These are phyloP conservation scores for Halictus quadricinctus DNA, from an alignment of 2,888 invertebrate genomes.

Conservation along the genomic window DNA sequence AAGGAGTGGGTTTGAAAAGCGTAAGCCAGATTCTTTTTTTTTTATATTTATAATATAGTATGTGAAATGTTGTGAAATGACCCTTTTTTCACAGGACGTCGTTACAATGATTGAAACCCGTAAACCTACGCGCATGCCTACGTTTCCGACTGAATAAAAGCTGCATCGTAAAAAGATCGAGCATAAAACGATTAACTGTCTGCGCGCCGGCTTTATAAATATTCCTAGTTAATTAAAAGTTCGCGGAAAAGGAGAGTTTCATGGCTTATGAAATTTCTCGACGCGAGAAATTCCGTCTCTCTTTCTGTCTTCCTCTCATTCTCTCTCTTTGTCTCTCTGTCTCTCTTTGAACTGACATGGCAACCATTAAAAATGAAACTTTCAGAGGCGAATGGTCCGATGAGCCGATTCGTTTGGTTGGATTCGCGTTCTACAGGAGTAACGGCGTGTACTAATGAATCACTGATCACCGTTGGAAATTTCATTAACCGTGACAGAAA, in stretches of 20 bases:
- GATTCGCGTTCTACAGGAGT: background rate
- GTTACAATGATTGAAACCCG: constrained; percentile 34
- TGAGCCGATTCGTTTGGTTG: constrained; percentile 3
- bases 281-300: constrained; percentile 2
- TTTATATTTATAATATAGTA: too few relatives aligned
- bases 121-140: background rate
- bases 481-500: background rate
- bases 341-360: constrained; percentile 9
- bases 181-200: constrained; percentile 1
- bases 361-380: constrained; percentile 13
- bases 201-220: background rate
- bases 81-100: constrained; percentile 6
- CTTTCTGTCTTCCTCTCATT: background rate
- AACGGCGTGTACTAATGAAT: constrained; percentile 3
- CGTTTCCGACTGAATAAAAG: background rate
- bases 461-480: constrained; percentile 4
- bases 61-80: background rate
- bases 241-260: constrained; percentile 17
- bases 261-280: constrained; percentile 29
- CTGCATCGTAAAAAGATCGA: constrained; percentile 18
- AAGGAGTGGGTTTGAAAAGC: too few relatives aligned
- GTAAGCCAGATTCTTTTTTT: too few relatives aligned
- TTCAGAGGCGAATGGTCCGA: background rate
- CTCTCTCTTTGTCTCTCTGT: background rate
- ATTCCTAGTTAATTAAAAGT: constrained; percentile 30